Conservation (phyloP, 2,888 invertebrate genomes). For the Ophonus ardosiacus region DNA sequence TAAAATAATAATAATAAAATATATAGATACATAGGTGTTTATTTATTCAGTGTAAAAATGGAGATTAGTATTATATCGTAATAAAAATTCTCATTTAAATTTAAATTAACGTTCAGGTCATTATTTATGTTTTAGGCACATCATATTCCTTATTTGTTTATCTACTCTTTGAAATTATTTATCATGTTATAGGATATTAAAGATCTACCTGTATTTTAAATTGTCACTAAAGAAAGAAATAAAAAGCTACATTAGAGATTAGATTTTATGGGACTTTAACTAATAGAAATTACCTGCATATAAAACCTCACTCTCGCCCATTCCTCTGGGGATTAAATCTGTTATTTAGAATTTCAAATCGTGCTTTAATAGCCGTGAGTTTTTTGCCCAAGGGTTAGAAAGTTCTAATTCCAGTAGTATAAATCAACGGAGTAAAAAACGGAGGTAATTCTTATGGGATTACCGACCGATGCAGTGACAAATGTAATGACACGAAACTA, state of each 20-base stretch:
- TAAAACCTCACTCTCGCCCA: neutral
- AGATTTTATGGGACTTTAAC: slow-evolving; percentile 34
- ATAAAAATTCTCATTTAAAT: too few relatives aligned
- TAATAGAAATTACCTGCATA: slow-evolving; percentile 27
- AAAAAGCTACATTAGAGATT: neutral
- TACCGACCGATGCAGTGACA: slow-evolving; percentile 49
- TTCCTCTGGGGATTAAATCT: slow-evolving; percentile 14
- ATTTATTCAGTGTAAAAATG: too few relatives aligned
- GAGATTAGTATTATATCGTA: too few relatives aligned
- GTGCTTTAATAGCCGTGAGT: slow-evolving; percentile 19
- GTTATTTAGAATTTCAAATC: slow-evolving; percentile 36
- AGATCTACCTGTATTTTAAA: neutral
- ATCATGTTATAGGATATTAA: neutral
- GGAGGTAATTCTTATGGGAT: slow-evolving; percentile 35
- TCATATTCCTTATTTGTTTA: too few relatives aligned
- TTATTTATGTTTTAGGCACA: too few relatives aligned
- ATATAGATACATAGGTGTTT: too few relatives aligned
- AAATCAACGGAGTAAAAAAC: slow-evolving; percentile 18
- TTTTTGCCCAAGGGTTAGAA: slow-evolving; percentile 22
- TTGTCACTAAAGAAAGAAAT: neutral
- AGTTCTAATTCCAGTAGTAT: slow-evolving; percentile 42
- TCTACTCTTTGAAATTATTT: too few relatives aligned
- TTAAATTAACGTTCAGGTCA: too few relatives aligned
- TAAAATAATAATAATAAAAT: too few relatives aligned
- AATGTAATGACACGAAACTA: slow-evolving; percentile 56